Evolutionary conservation across 1,140 invertebrate species (phyloP), one percentile per base, ranked within the genome.

Genomic region (Hetaerina americana): DNA sequence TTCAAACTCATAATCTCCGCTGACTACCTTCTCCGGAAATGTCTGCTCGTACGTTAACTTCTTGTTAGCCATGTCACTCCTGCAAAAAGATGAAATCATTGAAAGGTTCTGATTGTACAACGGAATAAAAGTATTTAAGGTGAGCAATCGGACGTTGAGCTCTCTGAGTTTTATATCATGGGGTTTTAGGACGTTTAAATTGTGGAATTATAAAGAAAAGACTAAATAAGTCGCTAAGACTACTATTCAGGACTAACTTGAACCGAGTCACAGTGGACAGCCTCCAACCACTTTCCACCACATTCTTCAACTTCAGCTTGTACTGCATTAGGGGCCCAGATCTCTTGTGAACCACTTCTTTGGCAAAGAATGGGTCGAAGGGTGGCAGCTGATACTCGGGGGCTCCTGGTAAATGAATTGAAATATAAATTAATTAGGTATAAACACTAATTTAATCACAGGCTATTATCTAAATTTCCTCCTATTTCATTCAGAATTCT

Each of bases 251-350:
- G 57, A 76, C 76, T 75, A 77, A 86, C 85, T 81, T 81, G 76
- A 90, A 90, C 80, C 89, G 90, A 5, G 88, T 92, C 40, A 92
- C 87, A 80, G 89, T 88, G 8, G 90, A 92, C 0, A 82, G 77
- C 0, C 87, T 84, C 92, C 92, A 93, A 25, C 92, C 92, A 66
- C 82, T 85, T 78, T 93, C 92, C 12, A 84, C 88, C 0, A 92
- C 87, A 77, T 92, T 88, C 68, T 80, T 85, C 66, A 93, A 80
- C n/a, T 84, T 87, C 5, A 93, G 82, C 18, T 84, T 87, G 76
- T 92, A 92, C 24, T 82, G 84, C n/a, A 84, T 83, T 28, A 90
- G 81, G 0, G 82, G 79, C 29, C 86, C 81, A 26, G 87, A 87
- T 6, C 88, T 83, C 25, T 81, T 82, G 71, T 89, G 87, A 5